Evolutionary conservation across 1,140 invertebrate species (phyloP).

Genomic region (Littorina saxatilis): DNA sequence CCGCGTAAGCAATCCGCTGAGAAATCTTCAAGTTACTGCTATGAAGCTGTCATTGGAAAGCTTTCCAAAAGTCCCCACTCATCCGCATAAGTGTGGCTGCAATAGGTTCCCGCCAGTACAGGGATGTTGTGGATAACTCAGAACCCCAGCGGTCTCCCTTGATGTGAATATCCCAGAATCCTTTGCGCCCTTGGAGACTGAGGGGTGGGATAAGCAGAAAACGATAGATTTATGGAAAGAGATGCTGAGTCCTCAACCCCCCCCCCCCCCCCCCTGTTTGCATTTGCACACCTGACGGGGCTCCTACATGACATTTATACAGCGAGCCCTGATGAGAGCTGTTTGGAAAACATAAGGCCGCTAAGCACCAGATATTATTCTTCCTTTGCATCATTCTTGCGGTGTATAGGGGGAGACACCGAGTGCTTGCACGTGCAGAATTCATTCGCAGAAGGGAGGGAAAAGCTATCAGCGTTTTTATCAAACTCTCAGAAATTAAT

Average conservation of each 20-base stretch:
- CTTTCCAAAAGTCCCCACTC: background rate
- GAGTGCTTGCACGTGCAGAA: too few species aligned
- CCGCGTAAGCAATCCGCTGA: background rate
- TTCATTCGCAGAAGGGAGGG: too few species aligned
- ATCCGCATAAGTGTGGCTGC: background rate
- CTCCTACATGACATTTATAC: background rate
- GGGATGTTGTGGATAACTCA: background rate
- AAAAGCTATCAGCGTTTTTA: too few species aligned
- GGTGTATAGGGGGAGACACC: too few species aligned
- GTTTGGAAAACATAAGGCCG: background rate
- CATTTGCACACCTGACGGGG: too few species aligned
- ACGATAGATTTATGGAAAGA: background rate
- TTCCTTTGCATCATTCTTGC: too few species aligned
- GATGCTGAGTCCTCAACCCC: too few species aligned
- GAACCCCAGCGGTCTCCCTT: constrained; percentile 1
- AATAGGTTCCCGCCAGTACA: background rate
- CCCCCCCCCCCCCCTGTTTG: too few species aligned
- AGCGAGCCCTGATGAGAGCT: background rate
- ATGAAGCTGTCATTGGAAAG: background rate
- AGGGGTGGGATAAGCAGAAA: background rate
- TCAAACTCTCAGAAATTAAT: too few species aligned
- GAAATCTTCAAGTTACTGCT: background rate
- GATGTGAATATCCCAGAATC: constrained; percentile 9
- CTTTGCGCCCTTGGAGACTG: background rate
- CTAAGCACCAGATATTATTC: too few species aligned